Percentiles rank a stretch among this genome's conserved stretches.
Evolutionary conservation across 2,113 vertebrate genomes (phyloP).

Genomic region (Gasterosteus aculeatus): DNA sequence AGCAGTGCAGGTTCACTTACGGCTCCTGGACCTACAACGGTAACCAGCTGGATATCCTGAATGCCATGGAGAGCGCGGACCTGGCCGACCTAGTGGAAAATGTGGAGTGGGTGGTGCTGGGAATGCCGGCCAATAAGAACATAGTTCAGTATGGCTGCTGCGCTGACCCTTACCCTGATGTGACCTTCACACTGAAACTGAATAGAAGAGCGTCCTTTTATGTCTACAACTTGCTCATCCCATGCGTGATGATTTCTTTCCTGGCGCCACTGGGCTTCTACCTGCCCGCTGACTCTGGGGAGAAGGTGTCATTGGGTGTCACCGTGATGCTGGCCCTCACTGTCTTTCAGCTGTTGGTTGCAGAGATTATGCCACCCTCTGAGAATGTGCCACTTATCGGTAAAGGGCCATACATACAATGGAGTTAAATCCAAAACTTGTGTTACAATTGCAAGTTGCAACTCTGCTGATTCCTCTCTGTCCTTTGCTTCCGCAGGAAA

Average conservation of each 20-base stretch:
- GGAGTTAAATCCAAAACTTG: neutral
- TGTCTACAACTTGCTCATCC: constrained; percentile 91
- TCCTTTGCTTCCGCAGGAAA: constrained; percentile 81
- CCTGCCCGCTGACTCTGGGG: constrained; percentile 89
- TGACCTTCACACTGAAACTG: constrained; percentile 89
- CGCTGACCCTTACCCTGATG: constrained; percentile 90
- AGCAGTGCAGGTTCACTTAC: constrained; percentile 89
- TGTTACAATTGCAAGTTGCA: neutral
- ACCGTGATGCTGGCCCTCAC: constrained; percentile 92
- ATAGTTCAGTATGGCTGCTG: constrained; percentile 90
- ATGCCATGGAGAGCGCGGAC: constrained; percentile 80
- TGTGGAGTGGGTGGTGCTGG: constrained; percentile 91
- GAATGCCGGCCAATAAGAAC: constrained; percentile 86
- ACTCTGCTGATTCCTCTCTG: constrained; percentile 5
- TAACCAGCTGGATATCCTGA: constrained; percentile 87
- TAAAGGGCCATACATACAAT: constrained; percentile 68
- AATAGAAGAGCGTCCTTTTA: constrained; percentile 90
- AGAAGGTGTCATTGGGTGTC: constrained; percentile 92
- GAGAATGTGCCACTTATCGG: constrained; percentile 93
- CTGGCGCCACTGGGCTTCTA: constrained; percentile 92
- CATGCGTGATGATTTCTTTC: constrained; percentile 92
- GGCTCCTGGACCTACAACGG: constrained; percentile 96
- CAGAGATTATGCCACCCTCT: constrained; percentile 91
- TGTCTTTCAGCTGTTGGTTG: constrained; percentile 92
- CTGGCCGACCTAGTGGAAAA: constrained; percentile 90